A percentile compares a stretch with the other conserved stretches of the same genome.
phyloP scores from a whole-genome alignment of 23 tunicate genomes.

The Oikopleura dioica region DNA sequence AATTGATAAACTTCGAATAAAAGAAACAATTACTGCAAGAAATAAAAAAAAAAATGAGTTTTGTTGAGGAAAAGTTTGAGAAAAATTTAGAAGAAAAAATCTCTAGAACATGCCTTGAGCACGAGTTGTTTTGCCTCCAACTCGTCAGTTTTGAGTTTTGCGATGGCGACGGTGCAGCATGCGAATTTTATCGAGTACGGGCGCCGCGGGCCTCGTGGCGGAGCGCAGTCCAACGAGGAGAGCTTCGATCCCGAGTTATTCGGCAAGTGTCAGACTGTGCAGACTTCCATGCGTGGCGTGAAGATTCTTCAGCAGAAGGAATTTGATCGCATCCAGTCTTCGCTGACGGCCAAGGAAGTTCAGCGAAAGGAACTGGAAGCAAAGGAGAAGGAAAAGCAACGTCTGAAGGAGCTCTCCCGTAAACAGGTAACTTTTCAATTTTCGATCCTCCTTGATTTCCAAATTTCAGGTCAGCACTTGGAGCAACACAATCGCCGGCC shows the following conservation, averaged over 20 bases:
- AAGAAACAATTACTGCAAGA: too few species aligned
- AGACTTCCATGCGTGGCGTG: slow-evolving; percentile 9
- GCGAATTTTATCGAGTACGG: slow-evolving; percentile 81
- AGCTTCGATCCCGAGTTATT: too few species aligned
- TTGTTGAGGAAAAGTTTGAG: too few species aligned
- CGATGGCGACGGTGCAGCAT: slow-evolving; percentile 76
- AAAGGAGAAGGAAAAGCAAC: slow-evolving; percentile 20
- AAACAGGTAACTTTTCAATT: too few species aligned
- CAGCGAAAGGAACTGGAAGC: slow-evolving; percentile 21
- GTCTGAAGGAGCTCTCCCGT: slow-evolving; percentile 32
- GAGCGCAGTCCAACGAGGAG: too few species aligned
- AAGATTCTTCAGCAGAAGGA: slow-evolving; percentile 46
- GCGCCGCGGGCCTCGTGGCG: slow-evolving; percentile 38
- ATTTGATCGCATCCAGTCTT: slow-evolving; percentile 43
- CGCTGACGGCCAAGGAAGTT: slow-evolving; percentile 24
- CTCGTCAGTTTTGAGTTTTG: too few species aligned
- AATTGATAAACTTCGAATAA: too few species aligned
- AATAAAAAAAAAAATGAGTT: too few species aligned
- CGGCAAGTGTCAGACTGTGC: neutral
- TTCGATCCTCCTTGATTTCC: too few species aligned
- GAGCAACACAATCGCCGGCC: slow-evolving; percentile 84
- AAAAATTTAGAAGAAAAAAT: too few species aligned
- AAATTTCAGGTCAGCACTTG: slow-evolving; percentile 36
- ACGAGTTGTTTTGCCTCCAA: too few species aligned
- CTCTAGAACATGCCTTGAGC: too few species aligned